phyloP scores from a whole-genome alignment of 2,888 invertebrate genomes.

The Ischnura elegans region DNA sequence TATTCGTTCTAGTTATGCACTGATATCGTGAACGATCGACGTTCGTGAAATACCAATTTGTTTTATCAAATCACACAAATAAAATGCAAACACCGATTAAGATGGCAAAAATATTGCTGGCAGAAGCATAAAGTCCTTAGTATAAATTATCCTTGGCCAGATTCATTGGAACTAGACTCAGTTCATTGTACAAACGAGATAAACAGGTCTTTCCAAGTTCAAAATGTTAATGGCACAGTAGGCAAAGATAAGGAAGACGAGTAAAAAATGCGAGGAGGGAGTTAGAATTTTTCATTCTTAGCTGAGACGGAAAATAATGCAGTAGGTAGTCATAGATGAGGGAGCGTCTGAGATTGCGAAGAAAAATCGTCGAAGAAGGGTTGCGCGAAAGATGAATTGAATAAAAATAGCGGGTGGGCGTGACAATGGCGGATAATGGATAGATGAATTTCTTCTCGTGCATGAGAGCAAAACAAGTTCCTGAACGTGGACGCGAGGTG shows the following conservation, averaged over 20 bases:
- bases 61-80: too few species aligned
- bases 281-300: neutral
- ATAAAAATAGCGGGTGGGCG: conserved; percentile 46
- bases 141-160: too few species aligned
- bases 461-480: conserved; percentile 55
- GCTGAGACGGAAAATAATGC: neutral
- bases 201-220: neutral
- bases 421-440: conserved; percentile 65
- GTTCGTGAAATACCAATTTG: too few species aligned
- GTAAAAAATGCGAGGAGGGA: neutral
- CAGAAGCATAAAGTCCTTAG: too few species aligned
- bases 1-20: too few species aligned
- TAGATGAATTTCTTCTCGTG: conserved; percentile 60
- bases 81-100: too few species aligned
- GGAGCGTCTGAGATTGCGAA: neutral
- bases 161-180: too few species aligned
- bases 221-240: neutral
- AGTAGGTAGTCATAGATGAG: conserved; percentile 2
- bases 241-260: neutral
- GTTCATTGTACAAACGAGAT: too few species aligned
- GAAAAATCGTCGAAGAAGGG: neutral
- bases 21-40: too few species aligned
- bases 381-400: conserved; percentile 41
- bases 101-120: too few species aligned
- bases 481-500: neutral